These are phyloP conservation scores for Hypercompe scribonia DNA, from an alignment of 2,888 invertebrate genomes.

Conservation along the genomic window DNA sequence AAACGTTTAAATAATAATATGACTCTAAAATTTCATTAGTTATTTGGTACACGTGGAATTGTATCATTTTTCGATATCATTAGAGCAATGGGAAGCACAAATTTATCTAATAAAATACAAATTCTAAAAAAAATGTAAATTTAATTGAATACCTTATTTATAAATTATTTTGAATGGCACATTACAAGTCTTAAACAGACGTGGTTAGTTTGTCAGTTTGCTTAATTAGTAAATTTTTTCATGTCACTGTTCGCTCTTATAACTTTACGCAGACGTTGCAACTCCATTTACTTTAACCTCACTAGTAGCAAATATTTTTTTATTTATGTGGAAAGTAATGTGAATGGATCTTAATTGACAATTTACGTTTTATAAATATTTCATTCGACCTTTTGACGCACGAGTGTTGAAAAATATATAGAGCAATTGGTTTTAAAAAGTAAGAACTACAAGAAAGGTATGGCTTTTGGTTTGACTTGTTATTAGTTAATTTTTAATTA, in stretches of 20 bases:
- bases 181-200: conserved; percentile 6
- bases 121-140: background rate
- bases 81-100: background rate
- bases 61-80: background rate
- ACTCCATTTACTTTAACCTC: background rate
- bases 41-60: background rate
- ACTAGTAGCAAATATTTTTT: background rate
- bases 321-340: no score
- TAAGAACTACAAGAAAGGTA: background rate
- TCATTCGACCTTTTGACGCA: no score
- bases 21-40: background rate
- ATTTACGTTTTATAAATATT: no score
- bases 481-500: background rate
- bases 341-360: no score
- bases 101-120: no score
- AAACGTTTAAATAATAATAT: background rate
- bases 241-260: background rate
- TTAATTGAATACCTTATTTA: background rate
- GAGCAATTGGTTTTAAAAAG: background rate
- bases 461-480: background rate
- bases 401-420: no score
- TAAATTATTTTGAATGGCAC: background rate
- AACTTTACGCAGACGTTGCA: conserved; percentile 1
- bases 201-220: conserved; percentile 14
- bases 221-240: conserved; percentile 17